A percentile compares a stretch with the other conserved stretches of the same genome.
Conservation (phyloP, 2,888 invertebrate genomes). For the Hedya salicella region DNA sequence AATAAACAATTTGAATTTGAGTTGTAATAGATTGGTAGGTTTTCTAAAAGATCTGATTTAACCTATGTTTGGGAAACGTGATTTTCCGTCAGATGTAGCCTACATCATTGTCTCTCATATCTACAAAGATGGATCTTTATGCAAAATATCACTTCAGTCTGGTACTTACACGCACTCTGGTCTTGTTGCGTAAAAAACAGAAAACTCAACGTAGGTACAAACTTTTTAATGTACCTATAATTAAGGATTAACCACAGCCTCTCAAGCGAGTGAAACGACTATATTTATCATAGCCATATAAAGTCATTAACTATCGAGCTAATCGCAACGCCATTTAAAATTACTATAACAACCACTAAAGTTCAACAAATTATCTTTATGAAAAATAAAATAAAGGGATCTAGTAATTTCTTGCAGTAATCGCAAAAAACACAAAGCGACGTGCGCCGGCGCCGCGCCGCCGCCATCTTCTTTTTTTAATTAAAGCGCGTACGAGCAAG, state of each 20-base stretch:
- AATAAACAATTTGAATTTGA: too few relatives aligned
- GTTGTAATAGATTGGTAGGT: too few relatives aligned
- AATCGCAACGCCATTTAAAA: slow-evolving; percentile 17
- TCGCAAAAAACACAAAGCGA: slow-evolving; percentile 52
- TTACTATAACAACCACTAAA: slow-evolving; percentile 20
- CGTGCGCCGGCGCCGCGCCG: slow-evolving; percentile 61
- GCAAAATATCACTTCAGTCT: too few relatives aligned
- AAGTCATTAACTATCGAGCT: slow-evolving; percentile 8
- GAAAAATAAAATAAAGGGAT: slow-evolving; percentile 32
- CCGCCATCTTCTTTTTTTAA: slow-evolving; percentile 57
- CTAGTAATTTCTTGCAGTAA: slow-evolving; percentile 30
- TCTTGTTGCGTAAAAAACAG: too few relatives aligned
- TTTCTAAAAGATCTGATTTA: too few relatives aligned
- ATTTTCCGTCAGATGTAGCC: too few relatives aligned
- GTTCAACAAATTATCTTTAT: slow-evolving; percentile 17
- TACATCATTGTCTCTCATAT: too few relatives aligned
- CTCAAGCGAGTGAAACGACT: neutral
- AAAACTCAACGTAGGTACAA: too few relatives aligned
- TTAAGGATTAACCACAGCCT: neutral
- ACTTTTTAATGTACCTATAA: neutral
- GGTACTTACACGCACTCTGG: too few relatives aligned
- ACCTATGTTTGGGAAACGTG: too few relatives aligned
- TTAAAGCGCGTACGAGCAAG: slow-evolving; percentile 52
- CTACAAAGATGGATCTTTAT: too few relatives aligned
- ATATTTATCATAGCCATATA: neutral